phyloP scores from a whole-genome alignment of 2,888 invertebrate genomes.

The Falcaria lacertinaria region DNA sequence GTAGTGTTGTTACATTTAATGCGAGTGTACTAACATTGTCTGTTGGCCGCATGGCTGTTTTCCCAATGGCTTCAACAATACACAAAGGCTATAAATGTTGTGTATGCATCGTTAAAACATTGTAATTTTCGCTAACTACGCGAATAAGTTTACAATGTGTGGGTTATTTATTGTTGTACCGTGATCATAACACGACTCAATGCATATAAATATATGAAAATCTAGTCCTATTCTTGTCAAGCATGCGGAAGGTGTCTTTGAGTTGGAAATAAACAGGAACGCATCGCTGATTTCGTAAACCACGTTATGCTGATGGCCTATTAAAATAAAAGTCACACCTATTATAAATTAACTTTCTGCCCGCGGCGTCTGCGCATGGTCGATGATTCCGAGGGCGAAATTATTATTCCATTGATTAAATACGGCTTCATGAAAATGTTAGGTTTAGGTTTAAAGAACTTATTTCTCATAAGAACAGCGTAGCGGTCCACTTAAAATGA shows the following conservation, averaged over 20 bases:
- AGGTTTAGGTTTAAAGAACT: too few relatives aligned
- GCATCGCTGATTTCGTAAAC: not conserved
- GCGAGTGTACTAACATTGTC: not conserved
- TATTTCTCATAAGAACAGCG: too few relatives aligned
- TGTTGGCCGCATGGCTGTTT: constrained; percentile 1
- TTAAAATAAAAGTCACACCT: too few relatives aligned
- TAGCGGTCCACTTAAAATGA: too few relatives aligned
- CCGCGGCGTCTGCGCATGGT: too few relatives aligned
- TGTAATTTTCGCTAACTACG: constrained; percentile 40
- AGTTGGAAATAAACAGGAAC: not conserved
- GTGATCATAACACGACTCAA: constrained; percentile 30
- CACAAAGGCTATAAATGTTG: constrained; percentile 32
- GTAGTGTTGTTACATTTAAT: not conserved
- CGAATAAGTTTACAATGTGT: constrained; percentile 37
- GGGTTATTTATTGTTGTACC: constrained; percentile 37
- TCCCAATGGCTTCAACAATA: constrained; percentile 20
- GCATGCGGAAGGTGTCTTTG: not conserved
- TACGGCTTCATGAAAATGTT: too few relatives aligned
- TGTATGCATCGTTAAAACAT: constrained; percentile 46
- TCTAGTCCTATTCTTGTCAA: constrained; percentile 2
- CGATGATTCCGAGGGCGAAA: too few relatives aligned
- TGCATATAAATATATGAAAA: constrained; percentile 16
- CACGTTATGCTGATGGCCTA: not conserved
- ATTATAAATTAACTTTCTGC: too few relatives aligned
- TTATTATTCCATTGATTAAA: too few relatives aligned